A percentile compares a stretch with the other conserved stretches of the same genome.
Conservation (phyloP, 2,888 invertebrate genomes). For the Monoplex corrugatus region DNA sequence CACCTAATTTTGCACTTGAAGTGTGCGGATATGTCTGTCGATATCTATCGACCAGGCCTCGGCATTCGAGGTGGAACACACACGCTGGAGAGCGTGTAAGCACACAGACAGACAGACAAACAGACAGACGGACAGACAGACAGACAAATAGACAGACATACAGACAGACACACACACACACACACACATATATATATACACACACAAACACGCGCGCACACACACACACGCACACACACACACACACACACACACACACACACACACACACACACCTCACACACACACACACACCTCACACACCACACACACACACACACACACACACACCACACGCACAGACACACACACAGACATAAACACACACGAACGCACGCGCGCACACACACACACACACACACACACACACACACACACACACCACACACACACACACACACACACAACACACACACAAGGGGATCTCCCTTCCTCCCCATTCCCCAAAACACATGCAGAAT, state of each 20-base stretch:
- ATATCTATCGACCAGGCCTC: no score
- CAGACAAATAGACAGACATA: not conserved
- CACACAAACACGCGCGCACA: not conserved
- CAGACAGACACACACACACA: not conserved
- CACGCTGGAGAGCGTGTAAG: not conserved
- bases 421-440: no score
- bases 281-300: not conserved
- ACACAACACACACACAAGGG: no score
- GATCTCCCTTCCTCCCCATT: no score
- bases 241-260: not conserved
- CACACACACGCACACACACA: constrained; percentile 22
- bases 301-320: not conserved
- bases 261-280: not conserved
- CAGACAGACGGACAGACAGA: not conserved
- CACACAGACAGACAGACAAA: not conserved
- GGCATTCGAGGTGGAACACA: not conserved
- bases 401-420: no score
- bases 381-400: not conserved
- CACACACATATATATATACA: not conserved
- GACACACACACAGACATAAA: not conserved
- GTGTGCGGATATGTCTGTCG: no score
- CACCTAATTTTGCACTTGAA: no score
- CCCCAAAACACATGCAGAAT: no score
- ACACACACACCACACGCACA: not conserved
- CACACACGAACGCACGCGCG: not conserved